A percentile compares a stretch with the other conserved stretches of the same genome.
These are phyloP conservation scores for Drosophila neocordata DNA, from an alignment of 1,140 invertebrate genomes.

Conservation along the genomic window DNA sequence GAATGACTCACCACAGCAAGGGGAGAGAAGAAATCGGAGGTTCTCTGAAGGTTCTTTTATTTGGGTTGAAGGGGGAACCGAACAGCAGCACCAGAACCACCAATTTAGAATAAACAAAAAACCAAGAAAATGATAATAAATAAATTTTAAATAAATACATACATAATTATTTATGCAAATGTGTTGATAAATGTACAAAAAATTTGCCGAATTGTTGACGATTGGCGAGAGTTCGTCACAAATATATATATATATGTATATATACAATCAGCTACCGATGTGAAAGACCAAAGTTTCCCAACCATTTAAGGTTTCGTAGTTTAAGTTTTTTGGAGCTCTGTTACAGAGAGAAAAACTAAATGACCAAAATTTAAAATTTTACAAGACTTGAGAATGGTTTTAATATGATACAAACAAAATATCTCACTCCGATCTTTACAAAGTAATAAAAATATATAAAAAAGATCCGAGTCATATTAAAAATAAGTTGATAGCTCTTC, in stretches of 20 bases:
- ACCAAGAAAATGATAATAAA: constrained; percentile 36
- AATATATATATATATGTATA: background rate
- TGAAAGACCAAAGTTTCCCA: constrained; percentile 47
- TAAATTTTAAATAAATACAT: constrained; percentile 49
- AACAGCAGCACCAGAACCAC: constrained; percentile 6
- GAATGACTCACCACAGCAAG: constrained; percentile 32
- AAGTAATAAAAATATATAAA: no score
- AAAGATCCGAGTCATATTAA: no score
- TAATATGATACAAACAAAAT: no score
- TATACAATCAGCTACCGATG: constrained; percentile 51
- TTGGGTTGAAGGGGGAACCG: constrained; percentile 63
- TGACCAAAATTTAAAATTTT: no score
- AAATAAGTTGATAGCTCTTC: no score
- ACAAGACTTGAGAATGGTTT: no score
- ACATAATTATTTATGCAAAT: constrained; percentile 76
- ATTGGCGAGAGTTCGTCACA: constrained; percentile 9
- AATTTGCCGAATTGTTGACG: constrained; percentile 23
- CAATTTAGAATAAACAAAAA: constrained; percentile 44
- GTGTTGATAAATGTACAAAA: constrained; percentile 13
- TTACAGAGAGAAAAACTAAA: background rate
- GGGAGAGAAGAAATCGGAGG: constrained; percentile 11
- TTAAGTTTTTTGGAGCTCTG: background rate
- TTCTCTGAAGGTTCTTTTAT: constrained; percentile 38
- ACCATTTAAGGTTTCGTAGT: constrained; percentile 12
- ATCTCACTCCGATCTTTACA: no score